These are phyloP conservation scores for Tinea semifulvella DNA, from an alignment of 2,888 invertebrate species.

Conservation along the genomic window DNA sequence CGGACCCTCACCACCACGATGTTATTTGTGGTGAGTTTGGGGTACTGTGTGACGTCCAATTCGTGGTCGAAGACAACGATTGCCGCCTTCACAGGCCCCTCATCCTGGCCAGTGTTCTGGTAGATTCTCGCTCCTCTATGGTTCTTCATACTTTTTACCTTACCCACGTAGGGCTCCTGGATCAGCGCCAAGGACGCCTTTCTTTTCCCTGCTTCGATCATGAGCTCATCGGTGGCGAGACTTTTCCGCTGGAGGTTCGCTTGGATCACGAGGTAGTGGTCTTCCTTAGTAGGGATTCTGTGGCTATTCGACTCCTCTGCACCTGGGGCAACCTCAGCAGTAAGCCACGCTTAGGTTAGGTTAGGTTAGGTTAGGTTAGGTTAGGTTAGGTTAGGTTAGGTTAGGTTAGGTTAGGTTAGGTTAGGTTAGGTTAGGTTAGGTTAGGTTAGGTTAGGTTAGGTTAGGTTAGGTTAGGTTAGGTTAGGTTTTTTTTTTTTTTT, in stretches of 20 bases:
- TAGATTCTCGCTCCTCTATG: not conserved
- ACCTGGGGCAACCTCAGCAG: conserved; percentile 16
- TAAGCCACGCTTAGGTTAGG: conserved; percentile 18
- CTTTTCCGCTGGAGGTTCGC: not conserved
- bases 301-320: not conserved
- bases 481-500: too few relatives aligned
- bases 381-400: conserved; percentile 22
- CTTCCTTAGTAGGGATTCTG: not conserved
- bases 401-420: conserved; percentile 17
- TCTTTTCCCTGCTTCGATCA: conserved; percentile 1
- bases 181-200: not conserved
- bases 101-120: conserved; percentile 1
- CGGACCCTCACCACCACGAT: conserved; percentile 15
- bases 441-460: conserved; percentile 17
- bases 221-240: not conserved
- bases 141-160: not conserved
- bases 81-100: conserved; percentile 17
- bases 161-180: not conserved
- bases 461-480: conserved; percentile 17
- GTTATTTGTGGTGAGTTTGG: conserved; percentile 18
- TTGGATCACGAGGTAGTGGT: conserved; percentile 1
- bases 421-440: conserved; percentile 17
- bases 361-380: conserved; percentile 23
- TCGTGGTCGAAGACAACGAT: conserved; percentile 15
- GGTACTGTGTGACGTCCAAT: conserved; percentile 14